These are phyloP conservation scores for Digitonthophagus gazella DNA, from an alignment of 2,888 invertebrate species.

Conservation along the genomic window DNA sequence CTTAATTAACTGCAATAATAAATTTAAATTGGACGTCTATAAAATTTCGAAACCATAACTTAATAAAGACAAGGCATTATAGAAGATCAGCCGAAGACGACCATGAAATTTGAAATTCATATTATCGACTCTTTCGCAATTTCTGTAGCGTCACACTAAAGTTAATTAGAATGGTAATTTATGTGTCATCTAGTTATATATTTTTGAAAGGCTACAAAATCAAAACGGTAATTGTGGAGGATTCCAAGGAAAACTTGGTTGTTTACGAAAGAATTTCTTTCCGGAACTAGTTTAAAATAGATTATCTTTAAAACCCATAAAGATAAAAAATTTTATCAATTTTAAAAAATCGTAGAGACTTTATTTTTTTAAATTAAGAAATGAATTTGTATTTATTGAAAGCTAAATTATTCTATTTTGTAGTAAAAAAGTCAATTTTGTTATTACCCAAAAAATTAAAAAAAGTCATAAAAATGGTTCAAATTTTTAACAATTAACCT, in stretches of 20 bases:
- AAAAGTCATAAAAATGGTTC: too few species aligned
- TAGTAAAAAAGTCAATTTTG: too few species aligned
- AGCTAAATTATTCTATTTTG: too few species aligned
- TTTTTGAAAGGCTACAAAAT: slow-evolving; percentile 1
- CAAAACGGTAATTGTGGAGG: not conserved
- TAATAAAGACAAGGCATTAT: not conserved
- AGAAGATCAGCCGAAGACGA: too few species aligned
- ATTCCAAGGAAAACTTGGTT: not conserved
- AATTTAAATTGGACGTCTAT: too few species aligned
- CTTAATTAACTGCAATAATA: too few species aligned
- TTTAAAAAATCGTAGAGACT: too few species aligned
- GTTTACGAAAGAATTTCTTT: not conserved
- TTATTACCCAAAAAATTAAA: not conserved
- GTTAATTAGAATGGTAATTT: not conserved
- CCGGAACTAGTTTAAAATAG: not conserved
- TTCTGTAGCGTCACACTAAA: not conserved
- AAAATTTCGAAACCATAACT: not conserved
- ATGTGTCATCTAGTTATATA: not conserved
- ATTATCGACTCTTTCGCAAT: not conserved
- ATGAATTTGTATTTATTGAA: too few species aligned
- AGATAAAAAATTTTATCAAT: too few species aligned
- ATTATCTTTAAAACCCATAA: not conserved
- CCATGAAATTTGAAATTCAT: not conserved
- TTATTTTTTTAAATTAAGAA: too few species aligned
- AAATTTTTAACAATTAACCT: too few species aligned